Conservation (phyloP, 2,797 vertebrate genomes). For the Sylvilagus floridanus region DNA sequence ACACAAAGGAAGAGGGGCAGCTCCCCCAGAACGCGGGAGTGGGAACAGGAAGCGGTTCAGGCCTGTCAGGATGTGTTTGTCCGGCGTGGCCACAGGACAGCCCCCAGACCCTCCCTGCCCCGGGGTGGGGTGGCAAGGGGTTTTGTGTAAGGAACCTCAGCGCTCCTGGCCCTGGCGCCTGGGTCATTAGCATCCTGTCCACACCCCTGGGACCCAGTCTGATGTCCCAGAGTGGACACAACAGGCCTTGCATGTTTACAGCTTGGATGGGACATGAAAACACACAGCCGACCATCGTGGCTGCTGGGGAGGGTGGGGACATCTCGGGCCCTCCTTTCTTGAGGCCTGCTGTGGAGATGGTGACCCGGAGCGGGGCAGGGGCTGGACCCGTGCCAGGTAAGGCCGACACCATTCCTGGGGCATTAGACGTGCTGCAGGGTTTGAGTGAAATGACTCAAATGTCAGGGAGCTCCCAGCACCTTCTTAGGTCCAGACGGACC, state of each 20-base stretch:
- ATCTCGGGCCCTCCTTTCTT: background rate
- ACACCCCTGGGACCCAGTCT: constrained; percentile 27
- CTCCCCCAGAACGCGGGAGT: background rate
- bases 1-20: constrained; percentile 16
- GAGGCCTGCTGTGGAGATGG: background rate
- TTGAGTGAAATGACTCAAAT: background rate
- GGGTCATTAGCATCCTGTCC: constrained; percentile 57
- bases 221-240: background rate
- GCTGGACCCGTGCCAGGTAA: background rate
- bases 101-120: background rate
- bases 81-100: background rate
- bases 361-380: background rate
- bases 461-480: background rate
- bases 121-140: background rate
- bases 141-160: constrained; percentile 53
- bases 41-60: background rate
- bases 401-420: background rate
- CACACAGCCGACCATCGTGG: background rate
- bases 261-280: constrained; percentile 44
- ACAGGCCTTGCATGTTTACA: constrained; percentile 35
- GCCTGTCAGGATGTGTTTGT: constrained; percentile 49
- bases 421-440: background rate
- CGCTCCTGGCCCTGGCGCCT: constrained; percentile 65
- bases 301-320: background rate
- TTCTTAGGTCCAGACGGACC: background rate